phyloP scores from a whole-genome alignment of 2,113 vertebrate genomes.

The Symphodus melops region DNA sequence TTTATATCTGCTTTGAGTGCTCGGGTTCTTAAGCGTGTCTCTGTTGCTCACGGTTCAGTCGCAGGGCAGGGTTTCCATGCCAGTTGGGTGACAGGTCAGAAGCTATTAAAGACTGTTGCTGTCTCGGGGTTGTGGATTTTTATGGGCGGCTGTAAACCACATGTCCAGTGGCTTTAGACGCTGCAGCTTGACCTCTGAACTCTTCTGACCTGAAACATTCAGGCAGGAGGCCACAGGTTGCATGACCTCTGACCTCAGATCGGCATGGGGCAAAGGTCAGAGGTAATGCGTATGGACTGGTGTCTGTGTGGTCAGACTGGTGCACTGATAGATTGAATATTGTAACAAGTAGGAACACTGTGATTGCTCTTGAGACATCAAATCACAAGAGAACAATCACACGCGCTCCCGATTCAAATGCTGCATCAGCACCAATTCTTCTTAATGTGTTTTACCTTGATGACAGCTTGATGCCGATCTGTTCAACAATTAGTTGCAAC shows the following conservation, averaged over 20 bases:
- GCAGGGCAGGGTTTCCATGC: conserved; percentile 53
- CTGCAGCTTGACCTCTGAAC: conserved; percentile 61
- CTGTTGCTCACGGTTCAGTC: conserved; percentile 62
- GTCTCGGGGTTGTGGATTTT: conserved; percentile 63
- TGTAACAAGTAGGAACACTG: not conserved
- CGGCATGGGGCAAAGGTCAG: conserved; percentile 59
- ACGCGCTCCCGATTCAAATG: too few species aligned
- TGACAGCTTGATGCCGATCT: too few species aligned
- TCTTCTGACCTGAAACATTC: conserved; percentile 62
- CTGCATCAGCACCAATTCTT: too few species aligned
- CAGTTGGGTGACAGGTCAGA: conserved; percentile 69
- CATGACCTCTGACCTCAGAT: conserved; percentile 57
- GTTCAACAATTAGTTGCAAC: too few species aligned
- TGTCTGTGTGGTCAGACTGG: conserved; percentile 46
- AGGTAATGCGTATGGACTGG: conserved; percentile 61
- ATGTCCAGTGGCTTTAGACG: conserved; percentile 64
- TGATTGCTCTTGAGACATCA: conserved; percentile 6
- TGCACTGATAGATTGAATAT: not conserved
- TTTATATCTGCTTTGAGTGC: conserved; percentile 20
- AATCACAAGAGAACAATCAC: not conserved
- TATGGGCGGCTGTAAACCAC: conserved; percentile 65
- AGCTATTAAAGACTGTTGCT: conserved; percentile 73
- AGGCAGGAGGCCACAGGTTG: conserved; percentile 58
- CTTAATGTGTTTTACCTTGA: too few species aligned
- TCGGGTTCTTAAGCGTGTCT: not conserved